Base-by-base conservation (phyloP, 1,140 invertebrate genomes). In the Trichonephila inaurata region DNA sequence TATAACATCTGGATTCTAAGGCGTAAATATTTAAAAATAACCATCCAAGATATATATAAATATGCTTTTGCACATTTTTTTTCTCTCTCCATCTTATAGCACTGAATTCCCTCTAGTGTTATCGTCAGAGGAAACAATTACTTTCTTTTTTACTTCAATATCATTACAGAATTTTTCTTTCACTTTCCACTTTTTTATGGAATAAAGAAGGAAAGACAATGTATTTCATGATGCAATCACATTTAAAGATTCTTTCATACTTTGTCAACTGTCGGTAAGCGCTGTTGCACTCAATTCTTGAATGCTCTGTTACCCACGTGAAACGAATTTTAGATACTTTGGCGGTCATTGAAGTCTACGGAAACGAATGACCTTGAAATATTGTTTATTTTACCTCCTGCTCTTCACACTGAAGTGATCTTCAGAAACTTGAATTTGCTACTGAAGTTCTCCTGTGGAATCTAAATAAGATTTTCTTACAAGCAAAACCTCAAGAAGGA, bases 331-430 rank as follows among this genome's bases (percentile, higher is more conserved):
- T 12, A 61, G 64, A 10, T 77, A 77, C 33, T 83, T 33, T 66
- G 40, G 16, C 60, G 81, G 82, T 85, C 60, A 51, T 33, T 77
- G 83, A 86, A 69, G 72, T 86, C 33, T 8, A 72, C 6, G 69
- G 64, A 61, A 72, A 77, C n/a, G 83, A 87, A 88, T 93, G 64
- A 93, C 91, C 64, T 93, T 61, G 16, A 21, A 19, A 19, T 19
- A 40, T 61, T 24, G 40, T 58, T 89, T 62, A 14, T 33, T 51
- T 89, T 89, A 19, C 28, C 21, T 69, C 64, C 7, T 2, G 62
- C 82, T 12, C n/a, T 24, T 58, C 44, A 28, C 69, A 12, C 24
- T 14, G 28, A 72, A 72, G 14, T 24, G 6, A 28, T 33, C 69
- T 72, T 72, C 24, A 28, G 24, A 19, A 72, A 28, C 24, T 33